Conservation (phyloP, 2,888 invertebrate species). For the Notocelia uddmanniana region DNA sequence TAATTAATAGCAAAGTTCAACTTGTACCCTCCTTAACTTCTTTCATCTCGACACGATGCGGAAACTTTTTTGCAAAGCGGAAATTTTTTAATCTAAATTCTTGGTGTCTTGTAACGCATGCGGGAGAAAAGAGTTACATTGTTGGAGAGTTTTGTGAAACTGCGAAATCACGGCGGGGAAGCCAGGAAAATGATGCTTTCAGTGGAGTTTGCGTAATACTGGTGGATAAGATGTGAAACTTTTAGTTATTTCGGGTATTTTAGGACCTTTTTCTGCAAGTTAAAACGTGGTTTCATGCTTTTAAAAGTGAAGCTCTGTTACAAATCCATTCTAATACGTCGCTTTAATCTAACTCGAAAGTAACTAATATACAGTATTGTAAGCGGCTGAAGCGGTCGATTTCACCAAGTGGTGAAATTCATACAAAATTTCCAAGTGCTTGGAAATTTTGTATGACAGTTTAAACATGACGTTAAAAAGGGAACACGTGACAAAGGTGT, state of each 20-base stretch:
- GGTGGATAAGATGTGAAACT: not conserved
- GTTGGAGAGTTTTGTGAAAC: not conserved
- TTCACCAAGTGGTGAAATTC: no score
- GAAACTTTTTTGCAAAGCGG: slow-evolving; percentile 16
- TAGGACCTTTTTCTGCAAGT: not conserved
- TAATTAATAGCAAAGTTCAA: slow-evolving; percentile 33
- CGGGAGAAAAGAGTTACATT: slow-evolving; percentile 7
- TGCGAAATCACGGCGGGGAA: not conserved
- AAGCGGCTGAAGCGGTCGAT: no score
- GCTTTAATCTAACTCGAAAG: no score
- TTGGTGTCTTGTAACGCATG: slow-evolving; percentile 31
- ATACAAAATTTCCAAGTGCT: no score
- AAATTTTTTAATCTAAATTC: slow-evolving; percentile 39
- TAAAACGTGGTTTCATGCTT: no score
- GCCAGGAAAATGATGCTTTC: not conserved
- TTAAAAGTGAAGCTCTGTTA: no score
- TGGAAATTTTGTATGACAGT: no score
- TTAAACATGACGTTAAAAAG: no score
- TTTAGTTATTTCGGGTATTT: not conserved
- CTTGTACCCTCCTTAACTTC: slow-evolving; percentile 21
- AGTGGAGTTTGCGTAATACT: not conserved
- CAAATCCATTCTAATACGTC: no score
- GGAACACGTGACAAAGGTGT: no score
- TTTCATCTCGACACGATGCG: slow-evolving; percentile 26
- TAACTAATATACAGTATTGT: no score